These are phyloP conservation scores for Trichacis sp. DNA, from an alignment of 2,888 invertebrate species.

Conservation along the genomic window DNA sequence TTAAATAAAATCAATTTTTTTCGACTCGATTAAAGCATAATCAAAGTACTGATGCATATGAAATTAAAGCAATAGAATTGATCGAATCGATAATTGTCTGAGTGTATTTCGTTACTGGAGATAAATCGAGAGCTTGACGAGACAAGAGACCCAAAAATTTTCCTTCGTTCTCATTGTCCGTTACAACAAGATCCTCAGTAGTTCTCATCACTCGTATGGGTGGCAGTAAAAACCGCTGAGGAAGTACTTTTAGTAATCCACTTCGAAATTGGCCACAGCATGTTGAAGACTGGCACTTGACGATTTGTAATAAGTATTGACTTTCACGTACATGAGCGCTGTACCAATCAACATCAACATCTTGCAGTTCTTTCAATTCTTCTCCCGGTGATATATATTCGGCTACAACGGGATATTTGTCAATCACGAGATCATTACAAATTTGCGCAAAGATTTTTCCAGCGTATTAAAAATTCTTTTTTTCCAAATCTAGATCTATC, in stretches of 20 bases:
- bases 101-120: too few relatives aligned
- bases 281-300: constrained; percentile 10
- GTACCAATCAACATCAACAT: constrained; percentile 40
- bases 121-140: neutral
- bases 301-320: constrained; percentile 41
- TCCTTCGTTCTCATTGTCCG: neutral
- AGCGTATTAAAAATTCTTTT: constrained; percentile 56
- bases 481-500: constrained; percentile 55
- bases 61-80: too few relatives aligned
- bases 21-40: too few relatives aligned
- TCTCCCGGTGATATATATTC: constrained; percentile 13
- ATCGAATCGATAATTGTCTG: too few relatives aligned
- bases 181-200: constrained; percentile 31
- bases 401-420: constrained; percentile 2
- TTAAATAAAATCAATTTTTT: too few relatives aligned
- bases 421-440: constrained; percentile 36
- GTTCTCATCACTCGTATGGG: constrained; percentile 5
- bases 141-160: neutral
- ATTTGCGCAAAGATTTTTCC: constrained; percentile 49
- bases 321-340: constrained; percentile 44
- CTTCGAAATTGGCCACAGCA: constrained; percentile 14
- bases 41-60: too few relatives aligned
- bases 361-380: neutral
- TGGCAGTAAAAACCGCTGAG: constrained; percentile 11
- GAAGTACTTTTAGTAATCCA: constrained; percentile 11